Conservation (phyloP, 2,113 vertebrate genomes). For the Neoarius graeffei region DNA sequence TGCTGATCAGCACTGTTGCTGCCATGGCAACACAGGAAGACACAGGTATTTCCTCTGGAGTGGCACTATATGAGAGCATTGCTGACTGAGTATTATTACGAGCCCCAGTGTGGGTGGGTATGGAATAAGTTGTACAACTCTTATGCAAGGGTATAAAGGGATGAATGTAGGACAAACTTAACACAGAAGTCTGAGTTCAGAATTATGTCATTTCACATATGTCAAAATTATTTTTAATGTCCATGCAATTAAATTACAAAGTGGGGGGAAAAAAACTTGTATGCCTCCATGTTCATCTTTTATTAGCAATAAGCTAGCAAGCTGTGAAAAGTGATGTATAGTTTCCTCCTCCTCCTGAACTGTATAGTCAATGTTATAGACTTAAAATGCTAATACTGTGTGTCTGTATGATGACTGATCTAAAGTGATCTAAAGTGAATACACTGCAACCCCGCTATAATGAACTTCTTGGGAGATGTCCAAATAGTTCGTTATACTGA, state of each 20-base stretch:
- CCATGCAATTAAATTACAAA: not conserved
- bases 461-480: too few relatives aligned
- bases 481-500: too few relatives aligned
- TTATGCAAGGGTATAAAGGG: not conserved
- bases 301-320: not conserved
- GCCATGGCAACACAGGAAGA: slow-evolving; percentile 74
- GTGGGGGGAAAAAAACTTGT: not conserved
- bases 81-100: slow-evolving; percentile 36
- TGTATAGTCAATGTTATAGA: too few relatives aligned
- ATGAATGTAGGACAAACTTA: not conserved
- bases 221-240: not conserved
- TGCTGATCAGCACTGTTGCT: slow-evolving; percentile 64
- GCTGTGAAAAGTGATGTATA: not conserved
- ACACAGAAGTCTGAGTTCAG: not conserved
- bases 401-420: too few relatives aligned
- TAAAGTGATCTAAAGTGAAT: too few relatives aligned
- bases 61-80: slow-evolving; percentile 50
- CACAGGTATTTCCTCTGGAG: slow-evolving; percentile 55
- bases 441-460: too few relatives aligned
- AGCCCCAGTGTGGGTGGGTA: slow-evolving; percentile 31
- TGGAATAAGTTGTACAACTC: not conserved
- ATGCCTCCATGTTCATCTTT: not conserved
- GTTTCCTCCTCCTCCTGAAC: too few relatives aligned
- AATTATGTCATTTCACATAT: not conserved
- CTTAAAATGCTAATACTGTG: not conserved